Evolutionary conservation across 2,888 invertebrate genomes (phyloP).

Genomic region (Eupelmus urozonus): DNA sequence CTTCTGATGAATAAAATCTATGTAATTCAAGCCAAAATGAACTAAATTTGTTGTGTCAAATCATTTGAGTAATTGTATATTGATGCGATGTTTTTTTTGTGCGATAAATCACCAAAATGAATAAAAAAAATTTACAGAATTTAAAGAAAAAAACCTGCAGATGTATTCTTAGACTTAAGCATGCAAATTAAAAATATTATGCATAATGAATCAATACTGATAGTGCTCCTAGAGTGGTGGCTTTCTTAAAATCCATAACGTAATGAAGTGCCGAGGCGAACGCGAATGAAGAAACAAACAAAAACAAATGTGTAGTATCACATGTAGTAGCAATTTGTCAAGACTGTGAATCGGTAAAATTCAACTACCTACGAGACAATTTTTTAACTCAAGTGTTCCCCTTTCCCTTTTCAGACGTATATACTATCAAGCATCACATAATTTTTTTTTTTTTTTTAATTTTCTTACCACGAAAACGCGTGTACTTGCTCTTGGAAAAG

Average conservation of each 20-base stretch:
- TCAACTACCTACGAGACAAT: slow-evolving; percentile 51
- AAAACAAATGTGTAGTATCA: slow-evolving; percentile 63
- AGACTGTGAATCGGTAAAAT: slow-evolving; percentile 70
- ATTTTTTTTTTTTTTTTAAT: slow-evolving; percentile 39
- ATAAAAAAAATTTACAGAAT: slow-evolving; percentile 59
- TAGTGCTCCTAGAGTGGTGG: slow-evolving; percentile 71
- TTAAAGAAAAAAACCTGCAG: slow-evolving; percentile 62
- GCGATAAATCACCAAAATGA: slow-evolving; percentile 56
- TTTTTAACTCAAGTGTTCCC: slow-evolving; percentile 52
- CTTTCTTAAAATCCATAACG: slow-evolving; percentile 64
- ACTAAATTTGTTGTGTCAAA: slow-evolving; percentile 70
- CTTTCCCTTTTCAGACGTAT: slow-evolving; percentile 44
- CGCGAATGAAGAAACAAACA: slow-evolving; percentile 56
- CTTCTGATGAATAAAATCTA: slow-evolving; percentile 73
- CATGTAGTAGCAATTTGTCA: slow-evolving; percentile 70
- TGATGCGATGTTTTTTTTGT: slow-evolving; percentile 60
- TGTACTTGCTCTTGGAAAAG: slow-evolving; percentile 50
- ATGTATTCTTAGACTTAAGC: slow-evolving; percentile 72
- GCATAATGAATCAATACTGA: slow-evolving; percentile 70
- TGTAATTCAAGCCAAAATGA: slow-evolving; percentile 72
- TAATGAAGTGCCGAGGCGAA: slow-evolving; percentile 61
- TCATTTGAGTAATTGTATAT: slow-evolving; percentile 64
- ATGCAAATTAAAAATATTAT: slow-evolving; percentile 70
- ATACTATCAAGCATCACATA: slow-evolving; percentile 34
- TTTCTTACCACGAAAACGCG: slow-evolving; percentile 31